These are phyloP conservation scores for Litocranius walleri DNA, from an alignment of 2,113 vertebrate genomes.

Conservation along the genomic window DNA sequence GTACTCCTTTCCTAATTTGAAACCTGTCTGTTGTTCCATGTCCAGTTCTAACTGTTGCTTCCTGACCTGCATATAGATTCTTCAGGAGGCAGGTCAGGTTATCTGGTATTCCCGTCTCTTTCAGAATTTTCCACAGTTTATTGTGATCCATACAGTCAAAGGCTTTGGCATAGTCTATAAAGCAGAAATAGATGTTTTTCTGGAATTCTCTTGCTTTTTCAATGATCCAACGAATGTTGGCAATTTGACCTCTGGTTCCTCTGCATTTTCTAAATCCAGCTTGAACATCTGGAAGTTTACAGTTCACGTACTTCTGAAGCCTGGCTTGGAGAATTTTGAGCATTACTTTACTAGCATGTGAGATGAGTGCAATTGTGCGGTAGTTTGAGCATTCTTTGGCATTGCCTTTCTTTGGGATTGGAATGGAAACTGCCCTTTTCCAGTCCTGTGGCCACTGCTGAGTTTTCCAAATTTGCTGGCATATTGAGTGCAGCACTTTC, in stretches of 20 bases:
- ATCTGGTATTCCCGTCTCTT: neutral
- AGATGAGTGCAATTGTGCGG: neutral
- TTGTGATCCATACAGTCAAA: neutral
- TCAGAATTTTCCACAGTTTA: neutral
- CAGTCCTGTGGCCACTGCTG: neutral
- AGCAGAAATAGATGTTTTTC: neutral
- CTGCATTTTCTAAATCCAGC: neutral
- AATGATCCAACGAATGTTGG: neutral
- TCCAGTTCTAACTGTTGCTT: neutral
- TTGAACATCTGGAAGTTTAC: neutral
- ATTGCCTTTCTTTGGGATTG: neutral
- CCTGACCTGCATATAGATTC: neutral
- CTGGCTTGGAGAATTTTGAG: neutral
- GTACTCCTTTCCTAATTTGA: neutral
- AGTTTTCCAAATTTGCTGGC: neutral
- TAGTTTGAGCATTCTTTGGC: neutral
- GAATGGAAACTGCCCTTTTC: neutral
- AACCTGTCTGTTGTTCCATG: neutral
- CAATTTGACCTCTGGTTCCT: neutral
- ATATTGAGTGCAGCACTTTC: neutral
- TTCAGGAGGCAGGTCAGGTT: neutral
- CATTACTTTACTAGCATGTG: neutral
- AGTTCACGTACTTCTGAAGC: neutral
- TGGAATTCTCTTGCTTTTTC: neutral
- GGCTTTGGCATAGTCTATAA: neutral